phyloP scores from a whole-genome alignment of 2,797 vertebrate genomes.

The Lerista edwardsae region DNA sequence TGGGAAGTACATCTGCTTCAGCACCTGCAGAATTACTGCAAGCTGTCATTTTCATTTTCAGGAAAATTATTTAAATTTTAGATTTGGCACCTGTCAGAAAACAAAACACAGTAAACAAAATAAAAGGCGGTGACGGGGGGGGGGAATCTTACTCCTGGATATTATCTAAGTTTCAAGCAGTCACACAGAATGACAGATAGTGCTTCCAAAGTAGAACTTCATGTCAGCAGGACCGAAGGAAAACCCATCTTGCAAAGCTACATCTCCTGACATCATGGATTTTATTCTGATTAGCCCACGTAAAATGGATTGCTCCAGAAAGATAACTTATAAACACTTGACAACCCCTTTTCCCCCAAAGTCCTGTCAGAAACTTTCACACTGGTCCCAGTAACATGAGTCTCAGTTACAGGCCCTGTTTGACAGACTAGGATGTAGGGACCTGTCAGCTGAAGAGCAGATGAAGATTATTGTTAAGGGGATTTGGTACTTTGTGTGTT shows the following conservation, averaged over 20 bases:
- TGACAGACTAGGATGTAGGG: conserved; percentile 91
- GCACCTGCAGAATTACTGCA: conserved; percentile 86
- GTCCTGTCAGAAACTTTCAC: conserved; percentile 83
- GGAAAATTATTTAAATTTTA: conserved; percentile 86
- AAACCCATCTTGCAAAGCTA: conserved; percentile 79
- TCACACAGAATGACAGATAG: conserved; percentile 77
- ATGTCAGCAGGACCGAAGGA: conserved; percentile 76
- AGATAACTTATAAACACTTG: conserved; percentile 82
- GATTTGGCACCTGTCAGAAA: conserved; percentile 87
- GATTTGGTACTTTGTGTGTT: conserved; percentile 90
- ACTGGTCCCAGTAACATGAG: conserved; percentile 81
- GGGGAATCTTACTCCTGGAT: conserved; percentile 62
- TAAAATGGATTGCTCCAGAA: conserved; percentile 76
- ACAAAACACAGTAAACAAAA: conserved; percentile 56
- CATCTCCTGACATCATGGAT: conserved; percentile 78
- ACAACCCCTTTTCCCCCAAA: conserved; percentile 78
- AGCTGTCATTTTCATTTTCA: conserved; percentile 85
- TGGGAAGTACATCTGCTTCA: conserved; percentile 83
- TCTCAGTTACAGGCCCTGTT: conserved; percentile 87
- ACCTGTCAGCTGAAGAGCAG: conserved; percentile 91
- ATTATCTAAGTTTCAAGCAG: conserved; percentile 82
- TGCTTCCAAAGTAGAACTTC: conserved; percentile 62
- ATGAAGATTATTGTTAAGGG: conserved; percentile 84
- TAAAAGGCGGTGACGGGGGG: background rate
- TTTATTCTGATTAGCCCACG: conserved; percentile 85